These are phyloP conservation scores for Tetragnatha montana DNA, from an alignment of 2,888 invertebrate species.

Conservation along the genomic window DNA sequence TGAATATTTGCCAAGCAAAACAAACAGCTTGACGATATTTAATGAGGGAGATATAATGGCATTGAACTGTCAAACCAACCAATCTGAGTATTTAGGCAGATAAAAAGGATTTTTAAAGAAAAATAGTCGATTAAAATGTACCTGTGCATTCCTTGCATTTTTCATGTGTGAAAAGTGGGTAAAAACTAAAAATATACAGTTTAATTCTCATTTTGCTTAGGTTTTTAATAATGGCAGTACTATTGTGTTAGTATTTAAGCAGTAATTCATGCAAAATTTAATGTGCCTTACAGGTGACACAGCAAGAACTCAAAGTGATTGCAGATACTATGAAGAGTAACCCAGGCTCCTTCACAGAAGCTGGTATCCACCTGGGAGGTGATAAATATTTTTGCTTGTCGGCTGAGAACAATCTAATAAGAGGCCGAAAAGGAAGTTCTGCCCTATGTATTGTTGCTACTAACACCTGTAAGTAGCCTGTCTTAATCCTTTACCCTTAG, in stretches of 20 bases:
- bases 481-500: background rate
- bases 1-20: too few relatives aligned
- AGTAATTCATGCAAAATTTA: too few relatives aligned
- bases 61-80: too few relatives aligned
- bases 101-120: too few relatives aligned
- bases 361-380: slow-evolving; percentile 73
- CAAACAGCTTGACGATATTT: too few relatives aligned
- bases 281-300: slow-evolving; percentile 70
- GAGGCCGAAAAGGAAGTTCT: slow-evolving; percentile 73
- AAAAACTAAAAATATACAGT: too few relatives aligned
- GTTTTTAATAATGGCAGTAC: background rate
- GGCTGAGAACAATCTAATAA: slow-evolving; percentile 72
- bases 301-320: slow-evolving; percentile 73
- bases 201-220: too few relatives aligned
- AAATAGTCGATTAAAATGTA: too few relatives aligned
- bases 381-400: slow-evolving; percentile 73
- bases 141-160: too few relatives aligned
- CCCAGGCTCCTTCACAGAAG: slow-evolving; percentile 72
- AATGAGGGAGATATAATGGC: too few relatives aligned
- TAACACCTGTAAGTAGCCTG: slow-evolving; percentile 72
- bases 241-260: background rate
- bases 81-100: too few relatives aligned
- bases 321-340: slow-evolving; percentile 73
- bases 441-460: slow-evolving; percentile 73
- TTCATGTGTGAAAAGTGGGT: too few relatives aligned